These are phyloP conservation scores for Petroica traversi DNA, from an alignment of 2,113 vertebrate genomes.

Conservation along the genomic window DNA sequence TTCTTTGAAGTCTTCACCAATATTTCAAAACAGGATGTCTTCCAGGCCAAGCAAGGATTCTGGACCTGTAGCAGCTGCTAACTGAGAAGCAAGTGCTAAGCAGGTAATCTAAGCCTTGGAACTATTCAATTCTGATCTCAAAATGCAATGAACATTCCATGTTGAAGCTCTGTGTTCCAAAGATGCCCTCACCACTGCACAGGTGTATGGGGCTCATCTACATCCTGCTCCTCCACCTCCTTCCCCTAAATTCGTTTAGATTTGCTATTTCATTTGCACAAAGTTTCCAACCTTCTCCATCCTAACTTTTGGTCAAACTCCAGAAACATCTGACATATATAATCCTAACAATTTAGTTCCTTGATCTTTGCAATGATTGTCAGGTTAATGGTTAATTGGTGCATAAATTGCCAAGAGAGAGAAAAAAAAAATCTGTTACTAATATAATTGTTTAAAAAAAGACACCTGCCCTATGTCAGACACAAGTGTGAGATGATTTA, in stretches of 20 bases:
- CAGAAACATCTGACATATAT: neutral
- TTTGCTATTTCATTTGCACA: neutral
- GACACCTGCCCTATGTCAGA: neutral
- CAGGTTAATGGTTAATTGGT: neutral
- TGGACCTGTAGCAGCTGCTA: neutral
- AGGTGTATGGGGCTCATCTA: neutral
- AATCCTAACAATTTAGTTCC: neutral
- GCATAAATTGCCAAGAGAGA: neutral
- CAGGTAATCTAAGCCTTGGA: neutral
- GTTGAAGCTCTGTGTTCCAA: neutral
- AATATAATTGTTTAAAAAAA: neutral
- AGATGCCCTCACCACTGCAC: accelerated
- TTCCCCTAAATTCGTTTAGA: neutral
- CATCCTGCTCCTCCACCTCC: neutral
- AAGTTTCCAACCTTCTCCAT: neutral
- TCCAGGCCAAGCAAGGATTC: neutral
- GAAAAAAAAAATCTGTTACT: neutral
- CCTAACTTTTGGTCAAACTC: neutral
- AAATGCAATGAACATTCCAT: neutral
- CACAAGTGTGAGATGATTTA: neutral
- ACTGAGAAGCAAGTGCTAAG: neutral
- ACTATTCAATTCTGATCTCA: neutral
- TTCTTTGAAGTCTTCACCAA: neutral
- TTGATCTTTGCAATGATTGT: neutral
- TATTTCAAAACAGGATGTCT: neutral